phyloP scores from a whole-genome alignment of 30 jellyfish, hydroid and myxozoan species.

The Thelohanellus kitauei region DNA sequence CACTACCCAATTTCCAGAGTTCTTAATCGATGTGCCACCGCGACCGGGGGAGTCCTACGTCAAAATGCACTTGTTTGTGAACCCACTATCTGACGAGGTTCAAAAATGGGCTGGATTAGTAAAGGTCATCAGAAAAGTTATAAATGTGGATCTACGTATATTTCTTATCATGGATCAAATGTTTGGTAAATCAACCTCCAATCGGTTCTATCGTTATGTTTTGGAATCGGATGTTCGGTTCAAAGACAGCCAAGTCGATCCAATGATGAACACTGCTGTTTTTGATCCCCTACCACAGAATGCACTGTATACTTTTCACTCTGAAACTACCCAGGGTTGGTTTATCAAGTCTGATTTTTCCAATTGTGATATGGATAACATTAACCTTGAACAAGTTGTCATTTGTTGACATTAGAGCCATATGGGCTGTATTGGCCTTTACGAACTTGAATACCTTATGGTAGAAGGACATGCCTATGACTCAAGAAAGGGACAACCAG shows the following conservation, averaged over 20 bases:
- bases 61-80: no score
- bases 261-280: constrained; percentile 20
- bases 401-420: neutral
- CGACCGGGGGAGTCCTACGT: no score
- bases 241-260: constrained; percentile 17
- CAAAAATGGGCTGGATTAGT: no score
- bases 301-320: constrained; percentile 29
- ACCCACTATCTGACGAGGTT: no score
- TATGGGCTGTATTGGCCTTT: constrained; percentile 19
- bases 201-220: constrained; percentile 48
- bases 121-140: no score
- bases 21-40: no score
- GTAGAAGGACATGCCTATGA: constrained; percentile 71
- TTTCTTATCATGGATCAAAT: no score
- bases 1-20: no score
- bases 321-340: constrained; percentile 82
- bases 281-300: constrained; percentile 40
- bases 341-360: constrained; percentile 48
- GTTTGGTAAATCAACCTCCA: no score
- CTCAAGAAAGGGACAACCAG: constrained; percentile 30
- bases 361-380: constrained; percentile 40
- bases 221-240: constrained; percentile 33
- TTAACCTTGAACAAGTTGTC: constrained; percentile 22
- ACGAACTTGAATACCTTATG: constrained; percentile 39
- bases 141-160: no score